Percentiles rank a stretch among this genome's conserved stretches.
phyloP scores from a whole-genome alignment of 2,797 vertebrate genomes.

The Parotocinclus haroldoi region DNA sequence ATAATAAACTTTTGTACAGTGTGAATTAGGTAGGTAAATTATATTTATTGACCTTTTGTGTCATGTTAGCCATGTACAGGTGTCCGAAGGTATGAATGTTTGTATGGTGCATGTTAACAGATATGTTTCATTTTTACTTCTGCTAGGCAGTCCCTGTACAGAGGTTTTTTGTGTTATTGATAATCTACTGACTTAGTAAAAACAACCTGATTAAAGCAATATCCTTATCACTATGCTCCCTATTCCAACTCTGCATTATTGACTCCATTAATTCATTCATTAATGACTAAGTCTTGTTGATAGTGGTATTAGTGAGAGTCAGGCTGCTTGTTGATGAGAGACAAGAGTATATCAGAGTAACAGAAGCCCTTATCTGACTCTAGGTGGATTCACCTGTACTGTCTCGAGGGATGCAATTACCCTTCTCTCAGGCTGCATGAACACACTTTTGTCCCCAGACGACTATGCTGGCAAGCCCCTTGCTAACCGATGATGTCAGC shows the following conservation, averaged over 20 bases:
- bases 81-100: too few species aligned
- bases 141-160: too few species aligned
- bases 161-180: too few species aligned
- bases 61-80: too few species aligned
- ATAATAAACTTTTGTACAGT: too few species aligned
- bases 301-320: slow-evolving; percentile 64
- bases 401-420: slow-evolving; percentile 84
- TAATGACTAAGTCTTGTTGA: slow-evolving; percentile 59
- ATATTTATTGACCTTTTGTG: too few species aligned
- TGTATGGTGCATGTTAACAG: too few species aligned
- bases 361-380: slow-evolving; percentile 58
- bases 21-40: too few species aligned
- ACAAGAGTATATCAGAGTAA: slow-evolving; percentile 61
- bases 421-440: slow-evolving; percentile 59
- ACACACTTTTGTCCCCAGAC: slow-evolving; percentile 60
- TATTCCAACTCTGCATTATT: slow-evolving; percentile 46
- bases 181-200: background rate
- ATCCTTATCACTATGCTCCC: slow-evolving; percentile 33
- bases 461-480: slow-evolving; percentile 57
- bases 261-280: slow-evolving; percentile 64
- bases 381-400: slow-evolving; percentile 61
- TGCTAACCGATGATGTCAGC: slow-evolving; percentile 71
- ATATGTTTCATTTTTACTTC: too few species aligned
- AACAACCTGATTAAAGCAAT: slow-evolving; percentile 19
- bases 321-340: slow-evolving; percentile 57